These are phyloP conservation scores for Acanthisitta chloris DNA, from an alignment of 2,113 vertebrate species.

Conservation along the genomic window DNA sequence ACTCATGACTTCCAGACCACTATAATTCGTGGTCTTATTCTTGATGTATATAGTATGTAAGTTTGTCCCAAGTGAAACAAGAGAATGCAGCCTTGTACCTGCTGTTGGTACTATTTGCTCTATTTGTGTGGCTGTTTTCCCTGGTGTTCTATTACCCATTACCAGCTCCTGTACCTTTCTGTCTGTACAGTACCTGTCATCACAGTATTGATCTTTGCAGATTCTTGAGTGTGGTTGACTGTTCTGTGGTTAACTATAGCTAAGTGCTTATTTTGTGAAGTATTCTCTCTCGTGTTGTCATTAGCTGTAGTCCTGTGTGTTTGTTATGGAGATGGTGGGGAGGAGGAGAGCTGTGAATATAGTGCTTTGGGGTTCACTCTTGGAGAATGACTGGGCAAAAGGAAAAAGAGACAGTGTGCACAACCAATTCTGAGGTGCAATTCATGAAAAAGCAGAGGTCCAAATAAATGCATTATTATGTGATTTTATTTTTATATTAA, in stretches of 20 bases:
- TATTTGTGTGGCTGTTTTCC: background rate
- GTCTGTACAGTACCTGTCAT: background rate
- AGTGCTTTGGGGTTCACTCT: background rate
- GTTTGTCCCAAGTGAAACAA: background rate
- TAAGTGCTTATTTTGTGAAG: background rate
- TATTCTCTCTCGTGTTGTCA: background rate
- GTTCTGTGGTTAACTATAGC: background rate
- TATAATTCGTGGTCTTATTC: background rate
- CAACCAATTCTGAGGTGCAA: background rate
- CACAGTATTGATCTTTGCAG: background rate
- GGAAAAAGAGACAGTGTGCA: background rate
- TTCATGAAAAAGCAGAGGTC: background rate
- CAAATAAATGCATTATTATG: background rate
- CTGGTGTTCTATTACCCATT: background rate
- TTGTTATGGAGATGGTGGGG: background rate
- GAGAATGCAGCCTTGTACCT: background rate
- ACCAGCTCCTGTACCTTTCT: background rate
- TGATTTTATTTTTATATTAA: background rate
- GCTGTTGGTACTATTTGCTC: background rate
- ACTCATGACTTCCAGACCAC: background rate
- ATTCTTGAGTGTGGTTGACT: background rate
- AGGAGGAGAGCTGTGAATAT: background rate
- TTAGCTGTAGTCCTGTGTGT: background rate
- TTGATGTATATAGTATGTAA: background rate
- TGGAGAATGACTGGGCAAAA: background rate